Base-by-base conservation (phyloP, 2,888 invertebrate species). In the Drosophila cyrtoloma region DNA sequence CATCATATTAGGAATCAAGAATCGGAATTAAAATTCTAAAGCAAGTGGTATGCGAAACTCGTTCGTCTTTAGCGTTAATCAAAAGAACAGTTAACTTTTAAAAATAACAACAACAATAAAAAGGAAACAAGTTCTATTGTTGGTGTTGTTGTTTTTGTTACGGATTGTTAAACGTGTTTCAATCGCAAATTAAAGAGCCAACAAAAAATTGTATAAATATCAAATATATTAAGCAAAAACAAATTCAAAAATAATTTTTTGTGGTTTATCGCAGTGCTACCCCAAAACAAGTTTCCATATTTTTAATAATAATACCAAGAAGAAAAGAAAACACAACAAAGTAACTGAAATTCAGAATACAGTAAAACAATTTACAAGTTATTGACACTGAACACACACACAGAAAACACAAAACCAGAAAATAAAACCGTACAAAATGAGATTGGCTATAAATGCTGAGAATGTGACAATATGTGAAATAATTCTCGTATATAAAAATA, bases 81-180 rank as follows among this genome's bases (percentile, higher is more conserved):
- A 83, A 86, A 89, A 89, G 80, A 90, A 90, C 87, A 86, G 84
- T 86, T 89, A 90, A 82, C 89, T 86, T 79, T 84, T 73, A 63
- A 70, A 53, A 69, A 61, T 59, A 79, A 71, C 37, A 78, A 79
- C 52, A 79, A 62, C 33, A 72, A 69, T 56, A 42, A 63, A 60
- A 78, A 69, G 53, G 77, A 86, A 90, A 90, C 90, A 73, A 78
- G 90, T 87, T 87, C 86, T 81, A 73, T 86, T 89, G 71, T 81
- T 80, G 60, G 56, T 81, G 9, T 9, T 28, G 28, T 19, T 51
- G 57, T 63, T 68, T 44, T 55, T 53, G 53, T 50, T 75, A 44
- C 62, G 39, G 28, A 66, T 60, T 50, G 66, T 82, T 82, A 80
- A 77, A 81, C 79, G 71, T 79, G 78, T 84, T 77, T 81, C 73